Conservation (phyloP, 2,113 vertebrate species). For the Oncorhynchus gorbuscha region DNA sequence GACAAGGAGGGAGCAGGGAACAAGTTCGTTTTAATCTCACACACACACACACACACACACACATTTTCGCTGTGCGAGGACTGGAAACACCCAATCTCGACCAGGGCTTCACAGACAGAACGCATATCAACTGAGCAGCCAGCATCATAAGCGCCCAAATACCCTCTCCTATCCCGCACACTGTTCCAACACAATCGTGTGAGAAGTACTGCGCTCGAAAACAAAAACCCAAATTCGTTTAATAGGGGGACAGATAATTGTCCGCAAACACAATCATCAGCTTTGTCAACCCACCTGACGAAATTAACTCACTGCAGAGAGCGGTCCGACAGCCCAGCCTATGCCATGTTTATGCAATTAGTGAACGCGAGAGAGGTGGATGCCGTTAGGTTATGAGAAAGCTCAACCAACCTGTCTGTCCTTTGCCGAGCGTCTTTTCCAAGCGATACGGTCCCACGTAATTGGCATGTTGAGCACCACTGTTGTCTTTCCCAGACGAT, state of each 20-base stretch:
- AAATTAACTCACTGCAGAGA: constrained; percentile 45
- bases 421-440: constrained; percentile 99
- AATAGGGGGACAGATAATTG: constrained; percentile 32
- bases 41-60: constrained; percentile 2
- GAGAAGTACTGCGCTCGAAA: neutral
- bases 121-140: constrained; percentile 1
- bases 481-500: constrained; percentile 96
- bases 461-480: constrained; percentile 94
- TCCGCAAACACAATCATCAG: constrained; percentile 38
- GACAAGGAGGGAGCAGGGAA: neutral
- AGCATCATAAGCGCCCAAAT: constrained; percentile 20
- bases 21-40: constrained; percentile 62
- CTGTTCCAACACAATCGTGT: constrained; percentile 26
- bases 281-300: constrained; percentile 44
- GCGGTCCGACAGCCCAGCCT: constrained; percentile 15
- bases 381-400: constrained; percentile 15
- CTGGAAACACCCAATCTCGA: neutral
- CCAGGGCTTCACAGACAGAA: neutral
- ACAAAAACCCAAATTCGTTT: constrained; percentile 1
- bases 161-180: constrained; percentile 29
- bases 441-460: constrained; percentile 99
- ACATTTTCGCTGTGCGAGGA: neutral
- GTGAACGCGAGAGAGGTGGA: neutral
- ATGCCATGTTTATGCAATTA: constrained; percentile 38
- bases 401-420: constrained; percentile 96